These are phyloP conservation scores for Cyclophora albipunctata DNA, from an alignment of 2,888 invertebrate species.

Conservation along the genomic window DNA sequence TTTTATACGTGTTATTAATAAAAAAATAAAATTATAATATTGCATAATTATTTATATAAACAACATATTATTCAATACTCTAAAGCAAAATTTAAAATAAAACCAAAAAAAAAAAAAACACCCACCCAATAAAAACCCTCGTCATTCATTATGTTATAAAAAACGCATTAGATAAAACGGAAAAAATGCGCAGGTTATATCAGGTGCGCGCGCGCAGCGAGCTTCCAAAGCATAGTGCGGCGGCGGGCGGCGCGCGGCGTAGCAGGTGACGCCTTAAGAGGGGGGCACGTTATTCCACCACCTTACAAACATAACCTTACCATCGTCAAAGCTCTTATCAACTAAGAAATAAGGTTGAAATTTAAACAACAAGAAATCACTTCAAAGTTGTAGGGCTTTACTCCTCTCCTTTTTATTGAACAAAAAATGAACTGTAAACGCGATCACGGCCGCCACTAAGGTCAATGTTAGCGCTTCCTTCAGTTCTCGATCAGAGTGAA, in stretches of 20 bases:
- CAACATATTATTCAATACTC: no score
- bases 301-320: slow-evolving; percentile 53
- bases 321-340: slow-evolving; percentile 13
- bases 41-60: no score
- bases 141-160: slow-evolving; percentile 5
- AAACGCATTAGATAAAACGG: slow-evolving; percentile 15
- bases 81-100: no score
- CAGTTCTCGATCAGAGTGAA: slow-evolving; percentile 72
- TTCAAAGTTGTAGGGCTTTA: slow-evolving; percentile 61
- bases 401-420: slow-evolving; percentile 76
- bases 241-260: slow-evolving; percentile 65
- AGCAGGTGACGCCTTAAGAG: slow-evolving; percentile 73
- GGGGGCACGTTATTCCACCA: slow-evolving; percentile 69
- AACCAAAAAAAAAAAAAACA: no score
- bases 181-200: slow-evolving; percentile 43
- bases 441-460: slow-evolving; percentile 75
- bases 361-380: slow-evolving; percentile 4
- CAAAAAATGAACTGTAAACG: slow-evolving; percentile 77
- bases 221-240: slow-evolving; percentile 47
- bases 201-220: slow-evolving; percentile 50
- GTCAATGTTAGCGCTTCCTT: slow-evolving; percentile 76
- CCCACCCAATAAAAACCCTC: not conserved
- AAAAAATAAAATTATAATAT: no score
- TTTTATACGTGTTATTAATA: no score
- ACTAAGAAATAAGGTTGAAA: slow-evolving; percentile 16